Base-by-base conservation (phyloP, 2,888 invertebrate species). In the Oxycera nigricornis region DNA sequence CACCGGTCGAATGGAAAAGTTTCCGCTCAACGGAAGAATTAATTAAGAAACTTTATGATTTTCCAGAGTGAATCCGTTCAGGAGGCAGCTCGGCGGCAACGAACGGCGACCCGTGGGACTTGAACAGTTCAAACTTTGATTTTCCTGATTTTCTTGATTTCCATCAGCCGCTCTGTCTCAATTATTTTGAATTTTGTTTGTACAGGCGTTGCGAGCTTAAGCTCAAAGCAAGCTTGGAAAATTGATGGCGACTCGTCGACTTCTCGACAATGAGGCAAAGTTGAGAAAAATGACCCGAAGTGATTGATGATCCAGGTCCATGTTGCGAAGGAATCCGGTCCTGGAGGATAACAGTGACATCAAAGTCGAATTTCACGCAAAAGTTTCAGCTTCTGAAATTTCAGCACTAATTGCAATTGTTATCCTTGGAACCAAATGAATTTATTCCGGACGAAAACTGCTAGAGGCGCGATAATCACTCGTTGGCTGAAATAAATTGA, bases 31-130 rank as follows among this genome's bases (percentile, higher is more conserved):
- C 17, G 61, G 31, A 61, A 61, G 31, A 61, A 61, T 61, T 61
- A 61, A 61, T 61, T 61, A 61, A 61, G 61, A 30, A 61, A 61
- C 61, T 61, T 61, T 61, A 61, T 61, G 61, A 61, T 61, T n/a
- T 31, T 17, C 46, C 17, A 14, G 17, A 46, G 46, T 17, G 46
- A 46, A n/a, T 46, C 46, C n/a, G 17, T 11, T 3, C 46, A 14
- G 20, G 20, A 61, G 17, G n/a, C 14, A 17, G 46, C 46, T 3
- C 17, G 3, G 3, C 46, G 17, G 6, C 14, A 14, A 7, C 11
- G 46, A 46, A 46, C n/a, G n/a, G n/a, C n/a, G n/a, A n/a, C n/a
- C n/a, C n/a, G n/a, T n/a, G n/a, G n/a, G n/a, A n/a, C n/a, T 46
- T 46, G 46, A 17, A 46, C 11, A 46, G 11, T 46, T 46, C 46